Evolutionary conservation across 2,113 vertebrate genomes (phyloP).

Genomic region (Lagopus muta): DNA sequence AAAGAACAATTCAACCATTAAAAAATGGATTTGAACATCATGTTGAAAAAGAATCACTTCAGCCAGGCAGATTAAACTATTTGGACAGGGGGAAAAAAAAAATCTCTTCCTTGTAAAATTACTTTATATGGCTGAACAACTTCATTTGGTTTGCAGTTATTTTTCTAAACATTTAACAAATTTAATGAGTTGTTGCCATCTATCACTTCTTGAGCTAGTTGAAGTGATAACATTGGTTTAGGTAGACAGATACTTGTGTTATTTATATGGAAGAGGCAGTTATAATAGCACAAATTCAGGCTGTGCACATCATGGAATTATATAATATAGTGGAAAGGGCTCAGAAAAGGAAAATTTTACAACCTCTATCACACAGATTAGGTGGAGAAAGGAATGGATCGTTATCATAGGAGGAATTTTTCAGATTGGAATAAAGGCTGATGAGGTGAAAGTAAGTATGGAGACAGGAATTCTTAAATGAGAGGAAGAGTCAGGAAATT

Average conservation of each 20-base stretch:
- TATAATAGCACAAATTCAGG: background rate
- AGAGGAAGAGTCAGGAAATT: background rate
- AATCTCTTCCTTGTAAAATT: background rate
- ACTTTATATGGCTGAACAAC: background rate
- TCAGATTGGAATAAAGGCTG: background rate
- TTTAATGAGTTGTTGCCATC: background rate
- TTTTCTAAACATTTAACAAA: background rate
- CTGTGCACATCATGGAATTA: background rate
- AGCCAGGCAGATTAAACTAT: background rate
- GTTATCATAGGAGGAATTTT: background rate
- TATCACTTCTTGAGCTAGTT: background rate
- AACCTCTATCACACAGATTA: background rate
- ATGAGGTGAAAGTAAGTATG: background rate
- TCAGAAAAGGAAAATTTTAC: background rate
- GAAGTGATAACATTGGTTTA: background rate
- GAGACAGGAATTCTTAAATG: background rate
- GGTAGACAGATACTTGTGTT: background rate
- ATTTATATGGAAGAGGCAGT: background rate
- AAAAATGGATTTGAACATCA: background rate
- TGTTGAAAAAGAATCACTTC: background rate
- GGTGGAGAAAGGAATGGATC: background rate
- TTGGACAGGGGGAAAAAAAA: background rate
- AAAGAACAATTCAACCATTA: slow-evolving; percentile 6
- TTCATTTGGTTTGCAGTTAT: background rate
- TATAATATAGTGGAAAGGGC: background rate